Evolutionary conservation across 2,888 invertebrate species (phyloP), one percentile per base, ranked within the genome.

Genomic region (Cryptus armator): DNA sequence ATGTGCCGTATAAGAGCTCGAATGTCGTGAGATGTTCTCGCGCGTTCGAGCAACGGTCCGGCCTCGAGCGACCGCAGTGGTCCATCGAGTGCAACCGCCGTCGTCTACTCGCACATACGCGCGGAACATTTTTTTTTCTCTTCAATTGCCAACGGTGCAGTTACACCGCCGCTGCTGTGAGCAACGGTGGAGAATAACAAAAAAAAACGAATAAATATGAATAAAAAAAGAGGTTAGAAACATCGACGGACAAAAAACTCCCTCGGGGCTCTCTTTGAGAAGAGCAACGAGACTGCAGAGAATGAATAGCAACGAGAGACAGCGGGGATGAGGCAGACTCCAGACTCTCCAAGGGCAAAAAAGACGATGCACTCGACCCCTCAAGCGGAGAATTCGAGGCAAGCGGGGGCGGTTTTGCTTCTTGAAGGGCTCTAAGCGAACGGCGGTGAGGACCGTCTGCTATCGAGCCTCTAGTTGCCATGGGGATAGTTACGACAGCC

Each of bases 381-480:
- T 66, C 81, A 14, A 43, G 53, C 70, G 72, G 83, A 51, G 37
- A 24, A 56, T 83, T 78, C 70, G 24, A 70, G 62, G 66, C 12
- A 14, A 66, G 75, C 59, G 85, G 70, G 77, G 72, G 64, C 51
- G 74, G 80, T 77, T 78, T 78, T 70, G 78, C 71, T 77, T 74
- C 74, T 83, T 74, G 71, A 75, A 85, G 81, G 81, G 84, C 74
- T 70, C 59, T 77, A 75, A 43, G 81, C 79, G 76, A 74, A 66
- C 68, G 62, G 81, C 59, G 46, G 56, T 74, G 51, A 59, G 78
- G 56, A 71, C 71, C 67, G 86, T 86, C 88, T 88, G 88, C 85
- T 90, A 90, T 90, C 89, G 90, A 91, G 88, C 89, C 88, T 72
- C 87, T 84, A 87, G 90, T 90, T 90, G 90, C 90, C 90, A 90